Percentiles rank a stretch among this genome's conserved stretches.
phyloP scores from a whole-genome alignment of 2,797 vertebrate genomes.

The Sus cebifrons region DNA sequence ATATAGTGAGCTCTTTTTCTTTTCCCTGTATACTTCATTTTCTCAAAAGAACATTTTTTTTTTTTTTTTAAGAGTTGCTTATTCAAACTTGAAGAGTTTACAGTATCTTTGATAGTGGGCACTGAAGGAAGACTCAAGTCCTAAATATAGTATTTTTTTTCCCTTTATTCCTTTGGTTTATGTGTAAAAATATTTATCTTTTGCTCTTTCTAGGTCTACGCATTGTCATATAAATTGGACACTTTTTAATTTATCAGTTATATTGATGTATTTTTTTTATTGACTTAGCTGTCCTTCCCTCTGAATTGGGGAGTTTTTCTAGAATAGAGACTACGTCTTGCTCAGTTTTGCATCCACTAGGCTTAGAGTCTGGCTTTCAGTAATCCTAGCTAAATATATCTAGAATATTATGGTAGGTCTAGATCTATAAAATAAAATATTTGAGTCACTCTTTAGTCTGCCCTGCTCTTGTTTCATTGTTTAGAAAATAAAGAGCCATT shows the following conservation, averaged over 20 bases:
- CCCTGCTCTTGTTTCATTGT: background rate
- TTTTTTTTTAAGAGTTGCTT: background rate
- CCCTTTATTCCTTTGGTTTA: conserved; percentile 28
- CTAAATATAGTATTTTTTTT: conserved; percentile 56
- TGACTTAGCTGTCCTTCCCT: background rate
- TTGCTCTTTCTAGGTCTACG: background rate
- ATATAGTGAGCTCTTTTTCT: conserved; percentile 17
- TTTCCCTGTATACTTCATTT: background rate
- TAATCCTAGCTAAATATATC: conserved; percentile 58
- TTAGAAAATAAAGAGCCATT: conserved; percentile 57
- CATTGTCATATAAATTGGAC: conserved; percentile 43
- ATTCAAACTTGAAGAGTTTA: conserved; percentile 10
- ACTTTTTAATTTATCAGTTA: conserved; percentile 48
- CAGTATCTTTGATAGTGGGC: conserved; percentile 10
- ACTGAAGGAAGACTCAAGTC: background rate
- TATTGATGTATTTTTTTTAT: conserved; percentile 11
- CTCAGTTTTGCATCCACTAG: conserved; percentile 5
- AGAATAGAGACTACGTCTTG: background rate
- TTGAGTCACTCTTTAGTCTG: conserved; percentile 9
- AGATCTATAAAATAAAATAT: conserved; percentile 25
- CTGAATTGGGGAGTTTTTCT: background rate
- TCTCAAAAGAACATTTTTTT: background rate
- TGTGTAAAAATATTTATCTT: background rate
- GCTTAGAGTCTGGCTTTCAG: conserved; percentile 50
- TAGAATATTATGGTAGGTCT: conserved; percentile 50